These are phyloP conservation scores for Lamellibrachia luymesi DNA, from an alignment of 1,140 invertebrate genomes.

Conservation along the genomic window DNA sequence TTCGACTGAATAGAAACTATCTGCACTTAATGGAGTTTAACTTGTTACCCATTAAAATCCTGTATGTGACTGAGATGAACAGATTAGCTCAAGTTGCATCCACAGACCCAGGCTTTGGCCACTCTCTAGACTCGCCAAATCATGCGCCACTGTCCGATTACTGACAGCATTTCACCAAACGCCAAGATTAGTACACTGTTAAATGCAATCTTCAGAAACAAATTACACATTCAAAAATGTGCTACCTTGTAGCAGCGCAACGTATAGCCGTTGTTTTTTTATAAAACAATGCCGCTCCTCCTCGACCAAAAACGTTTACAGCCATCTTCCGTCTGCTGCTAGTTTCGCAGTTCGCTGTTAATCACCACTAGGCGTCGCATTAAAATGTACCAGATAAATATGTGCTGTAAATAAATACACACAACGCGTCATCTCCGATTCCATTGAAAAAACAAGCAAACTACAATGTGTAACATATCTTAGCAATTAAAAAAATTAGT, in stretches of 20 bases:
- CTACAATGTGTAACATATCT: not conserved
- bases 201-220: not conserved
- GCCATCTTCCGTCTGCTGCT: not conserved
- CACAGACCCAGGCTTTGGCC: not conserved
- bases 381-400: not conserved
- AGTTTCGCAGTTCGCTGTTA: not conserved
- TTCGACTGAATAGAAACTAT: not conserved
- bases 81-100: not conserved
- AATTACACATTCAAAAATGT: not conserved
- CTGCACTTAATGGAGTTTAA: not conserved
- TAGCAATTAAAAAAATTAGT: not conserved
- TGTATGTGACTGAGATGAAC: not conserved
- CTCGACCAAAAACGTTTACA: not conserved
- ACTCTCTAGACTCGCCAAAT: not conserved
- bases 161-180: not conserved
- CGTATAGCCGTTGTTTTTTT: conserved; percentile 8
- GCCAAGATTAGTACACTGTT: not conserved
- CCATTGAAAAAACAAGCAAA: not conserved
- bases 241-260: not conserved
- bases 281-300: not conserved
- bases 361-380: not conserved
- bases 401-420: not conserved
- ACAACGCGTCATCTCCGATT: not conserved
- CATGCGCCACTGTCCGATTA: not conserved
- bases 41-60: not conserved